Evolutionary conservation across 2,113 vertebrate species (phyloP), one percentile per base, ranked within the genome.

Genomic region (Sapayoa aenigma): DNA sequence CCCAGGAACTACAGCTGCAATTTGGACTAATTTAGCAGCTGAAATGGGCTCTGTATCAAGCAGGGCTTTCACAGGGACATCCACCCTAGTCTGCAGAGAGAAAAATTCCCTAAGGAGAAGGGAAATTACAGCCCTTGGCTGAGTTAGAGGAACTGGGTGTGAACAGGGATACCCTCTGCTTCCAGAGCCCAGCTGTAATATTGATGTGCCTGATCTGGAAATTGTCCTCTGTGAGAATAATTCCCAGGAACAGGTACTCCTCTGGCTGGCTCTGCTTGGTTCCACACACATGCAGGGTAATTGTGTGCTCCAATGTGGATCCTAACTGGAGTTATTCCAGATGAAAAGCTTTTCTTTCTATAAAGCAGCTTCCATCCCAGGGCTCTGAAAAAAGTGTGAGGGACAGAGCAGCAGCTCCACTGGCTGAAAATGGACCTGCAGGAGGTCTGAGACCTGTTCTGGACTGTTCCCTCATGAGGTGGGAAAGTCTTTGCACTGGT

Each of bases 81-180:
- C 53, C 78, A n/a, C 35, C 68, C n/a, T 72, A 9, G 37, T 55
- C 85, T 52, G 30, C 47, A 74, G 69, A 78, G 78, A 50, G 88
- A 83, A 88, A 59, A 52, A 67, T 85, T 94, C 83, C 77, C 39
- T 52, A 15, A 66, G 63, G 67, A 67, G 82, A 77, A 69, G 28
- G 63, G 71, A 95, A 95, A 95, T 84, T 31, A 63, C 20, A 94
- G 46, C 71, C 37, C 42, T 86, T 82, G 47, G 72, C 41, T 39
- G 82, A 84, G 47, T 67, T 68, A 91, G 81, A 94, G 65, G 46
- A 79, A 80, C 59, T 71, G 59, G 75, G 27, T 67, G 82, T 71
- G 95, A 95, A 96, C 71, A 97, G 83, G 86, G 79, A 74, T 93
- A 80, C 55, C 63, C 87, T 95, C 71, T 86, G 90, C 75, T 83